A percentile compares a stretch with the other conserved stretches of the same genome.
Evolutionary conservation across 2,113 vertebrate genomes (phyloP).

Genomic region (Cheilinus undulatus): DNA sequence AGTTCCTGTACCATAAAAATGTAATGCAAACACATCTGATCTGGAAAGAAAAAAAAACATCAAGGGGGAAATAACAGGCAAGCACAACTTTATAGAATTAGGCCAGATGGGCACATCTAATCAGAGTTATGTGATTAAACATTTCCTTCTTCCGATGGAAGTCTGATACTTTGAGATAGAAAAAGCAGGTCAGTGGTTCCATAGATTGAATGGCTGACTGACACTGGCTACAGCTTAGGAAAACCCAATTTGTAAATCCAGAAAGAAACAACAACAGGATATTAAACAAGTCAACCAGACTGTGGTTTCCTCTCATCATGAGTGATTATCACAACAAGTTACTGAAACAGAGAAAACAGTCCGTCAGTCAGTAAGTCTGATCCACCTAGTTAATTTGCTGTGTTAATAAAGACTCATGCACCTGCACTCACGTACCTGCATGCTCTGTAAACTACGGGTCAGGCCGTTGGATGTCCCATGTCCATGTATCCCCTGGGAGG

Average conservation of each 20-base stretch:
- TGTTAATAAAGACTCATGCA: too few relatives aligned
- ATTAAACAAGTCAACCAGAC: slow-evolving; percentile 48
- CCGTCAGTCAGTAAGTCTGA: too few relatives aligned
- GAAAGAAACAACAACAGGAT: slow-evolving; percentile 71
- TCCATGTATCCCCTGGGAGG: slow-evolving; percentile 18
- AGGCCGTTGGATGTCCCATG: slow-evolving; percentile 51
- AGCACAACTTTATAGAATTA: slow-evolving; percentile 33
- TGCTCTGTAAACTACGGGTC: slow-evolving; percentile 42
- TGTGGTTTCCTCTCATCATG: slow-evolving; percentile 60
- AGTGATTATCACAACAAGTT: slow-evolving; percentile 35
- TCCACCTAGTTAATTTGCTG: too few relatives aligned
- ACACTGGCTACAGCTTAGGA: slow-evolving; percentile 24
- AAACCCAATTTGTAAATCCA: slow-evolving; percentile 44
- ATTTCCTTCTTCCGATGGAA: slow-evolving; percentile 60
- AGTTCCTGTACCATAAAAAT: slow-evolving; percentile 11
- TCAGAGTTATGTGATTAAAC: slow-evolving; percentile 38
- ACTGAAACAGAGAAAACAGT: not conserved
- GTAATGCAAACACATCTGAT: slow-evolving; percentile 46
- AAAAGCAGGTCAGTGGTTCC: slow-evolving; percentile 35
- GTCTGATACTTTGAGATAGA: slow-evolving; percentile 70
- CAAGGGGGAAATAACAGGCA: slow-evolving; percentile 18
- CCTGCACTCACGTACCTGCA: slow-evolving; percentile 69
- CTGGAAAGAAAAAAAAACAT: slow-evolving; percentile 44
- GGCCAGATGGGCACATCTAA: slow-evolving; percentile 40
- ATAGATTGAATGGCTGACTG: slow-evolving; percentile 25